Conservation (phyloP, 2,888 invertebrate species). For the Tetropium fuscum region DNA sequence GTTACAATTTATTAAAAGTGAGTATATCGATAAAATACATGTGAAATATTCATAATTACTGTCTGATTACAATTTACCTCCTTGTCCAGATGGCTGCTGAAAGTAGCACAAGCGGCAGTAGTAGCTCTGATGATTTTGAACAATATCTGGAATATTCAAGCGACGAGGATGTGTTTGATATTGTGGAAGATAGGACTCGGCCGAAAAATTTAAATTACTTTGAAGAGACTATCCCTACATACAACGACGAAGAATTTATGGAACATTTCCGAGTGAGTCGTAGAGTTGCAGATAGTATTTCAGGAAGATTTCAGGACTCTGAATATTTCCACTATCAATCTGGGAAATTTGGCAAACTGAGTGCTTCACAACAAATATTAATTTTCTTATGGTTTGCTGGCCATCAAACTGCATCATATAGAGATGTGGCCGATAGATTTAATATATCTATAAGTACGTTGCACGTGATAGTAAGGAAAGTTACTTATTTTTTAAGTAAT, state of each 20-base stretch:
- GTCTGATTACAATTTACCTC: too few species aligned
- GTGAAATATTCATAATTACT: too few species aligned
- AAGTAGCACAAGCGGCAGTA: too few species aligned
- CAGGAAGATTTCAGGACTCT: constrained; percentile 2
- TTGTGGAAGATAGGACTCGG: not conserved
- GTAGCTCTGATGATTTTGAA: too few species aligned
- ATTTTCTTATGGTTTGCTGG: constrained; percentile 24
- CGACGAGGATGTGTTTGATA: constrained; percentile 13
- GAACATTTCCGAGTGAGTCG: constrained; percentile 32
- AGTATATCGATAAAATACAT: too few species aligned
- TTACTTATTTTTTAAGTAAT: constrained; percentile 25
- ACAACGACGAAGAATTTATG: constrained; percentile 27
- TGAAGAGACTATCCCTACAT: constrained; percentile 22
- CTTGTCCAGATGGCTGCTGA: too few species aligned
- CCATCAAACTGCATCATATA: constrained; percentile 30
- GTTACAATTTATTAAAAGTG: too few species aligned
- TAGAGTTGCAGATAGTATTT: constrained; percentile 14
- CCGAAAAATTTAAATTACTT: constrained; percentile 30
- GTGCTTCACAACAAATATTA: not conserved
- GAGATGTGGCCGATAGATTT: constrained; percentile 33
- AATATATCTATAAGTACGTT: constrained; percentile 26
- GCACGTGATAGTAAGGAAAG: constrained; percentile 9
- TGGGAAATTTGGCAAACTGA: constrained; percentile 11
- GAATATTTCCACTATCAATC: constrained; percentile 6
- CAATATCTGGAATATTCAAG: constrained; percentile 12